Base-by-base conservation (phyloP, 2,888 invertebrate genomes). In the Lepidonotus clava region DNA sequence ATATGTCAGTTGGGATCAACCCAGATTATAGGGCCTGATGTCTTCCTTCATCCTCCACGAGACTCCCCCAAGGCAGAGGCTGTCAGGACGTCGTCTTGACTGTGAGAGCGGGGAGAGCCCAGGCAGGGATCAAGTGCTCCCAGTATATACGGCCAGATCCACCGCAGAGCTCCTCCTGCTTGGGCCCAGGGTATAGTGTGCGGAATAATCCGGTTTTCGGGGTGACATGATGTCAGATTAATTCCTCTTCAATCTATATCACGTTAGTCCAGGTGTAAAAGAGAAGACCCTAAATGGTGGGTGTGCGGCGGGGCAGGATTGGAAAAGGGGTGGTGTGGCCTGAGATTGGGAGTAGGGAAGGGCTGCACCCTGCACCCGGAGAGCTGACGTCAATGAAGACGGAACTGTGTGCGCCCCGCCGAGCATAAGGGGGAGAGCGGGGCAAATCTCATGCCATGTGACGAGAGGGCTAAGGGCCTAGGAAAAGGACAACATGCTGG, bases 161-260 rank as follows among this genome's bases (percentile, higher is more conserved):
- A n/a, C n/a, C n/a, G n/a, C n/a, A n/a, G n/a, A n/a, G n/a, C n/a
- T n/a, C n/a, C n/a, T n/a, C n/a, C n/a, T n/a, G n/a, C n/a, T n/a
- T n/a, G n/a, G n/a, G n/a, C n/a, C n/a, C n/a, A 38, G 67, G 71
- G 5, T 71, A 71, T 71, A 71, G 71, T 8, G 8, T 71, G 71
- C 8, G 36, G 21, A 18, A 38, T 71, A 71, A 71, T 71, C 71
- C 36, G 36, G 71, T 71, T 71, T 38, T 34, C 36, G 8, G 36
- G 71, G 8, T 38, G 36, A 71, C 36, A 71, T 34, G 21, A 34
- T 71, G 71, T 71, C 71, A 71, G 34, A 71, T 71, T 71, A 71
- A 71, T 38, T 71, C 71, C 71, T 71, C 71, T 14, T 71, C 71
- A 6, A 71, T 71, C 71, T 71, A 71, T 71, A 71, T 71, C 71